Conservation (phyloP, 1,140 invertebrate species). For the Drosophila guanche region DNA sequence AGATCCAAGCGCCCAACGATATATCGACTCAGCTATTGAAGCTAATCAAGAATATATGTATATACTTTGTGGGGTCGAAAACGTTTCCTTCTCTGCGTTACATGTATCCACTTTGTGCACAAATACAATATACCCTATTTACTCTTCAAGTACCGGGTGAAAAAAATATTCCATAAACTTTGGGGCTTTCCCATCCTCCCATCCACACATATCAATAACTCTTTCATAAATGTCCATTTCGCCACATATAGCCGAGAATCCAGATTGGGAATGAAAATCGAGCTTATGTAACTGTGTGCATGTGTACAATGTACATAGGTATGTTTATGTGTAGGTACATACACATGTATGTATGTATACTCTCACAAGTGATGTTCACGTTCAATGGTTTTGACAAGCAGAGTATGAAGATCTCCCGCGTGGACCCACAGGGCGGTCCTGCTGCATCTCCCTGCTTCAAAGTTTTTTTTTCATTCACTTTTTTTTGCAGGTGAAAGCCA, state of each 20-base stretch:
- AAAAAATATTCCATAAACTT: slow-evolving; percentile 76
- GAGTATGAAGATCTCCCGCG: slow-evolving; percentile 49
- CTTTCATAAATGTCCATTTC: slow-evolving; percentile 83
- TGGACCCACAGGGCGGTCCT: neutral
- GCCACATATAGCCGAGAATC: slow-evolving; percentile 77
- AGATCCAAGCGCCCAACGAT: no score
- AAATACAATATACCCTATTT: no score
- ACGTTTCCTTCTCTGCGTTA: no score
- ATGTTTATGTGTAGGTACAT: neutral
- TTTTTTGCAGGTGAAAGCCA: slow-evolving; percentile 71
- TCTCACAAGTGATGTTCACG: slow-evolving; percentile 64
- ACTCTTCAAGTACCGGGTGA: no score
- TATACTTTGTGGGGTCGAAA: no score
- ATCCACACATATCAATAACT: slow-evolving; percentile 73
- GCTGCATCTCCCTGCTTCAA: slow-evolving; percentile 3
- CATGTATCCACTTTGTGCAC: no score
- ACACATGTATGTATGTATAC: slow-evolving; percentile 20
- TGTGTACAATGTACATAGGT: neutral
- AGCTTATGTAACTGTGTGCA: neutral
- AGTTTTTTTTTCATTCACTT: slow-evolving; percentile 41
- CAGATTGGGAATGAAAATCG: slow-evolving; percentile 2
- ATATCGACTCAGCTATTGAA: no score
- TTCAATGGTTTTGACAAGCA: slow-evolving; percentile 75
- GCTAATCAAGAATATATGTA: no score
- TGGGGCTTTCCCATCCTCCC: slow-evolving; percentile 1